Evolutionary conservation across 2,113 vertebrate genomes (phyloP).

Genomic region (Notarius quadriscutis): DNA sequence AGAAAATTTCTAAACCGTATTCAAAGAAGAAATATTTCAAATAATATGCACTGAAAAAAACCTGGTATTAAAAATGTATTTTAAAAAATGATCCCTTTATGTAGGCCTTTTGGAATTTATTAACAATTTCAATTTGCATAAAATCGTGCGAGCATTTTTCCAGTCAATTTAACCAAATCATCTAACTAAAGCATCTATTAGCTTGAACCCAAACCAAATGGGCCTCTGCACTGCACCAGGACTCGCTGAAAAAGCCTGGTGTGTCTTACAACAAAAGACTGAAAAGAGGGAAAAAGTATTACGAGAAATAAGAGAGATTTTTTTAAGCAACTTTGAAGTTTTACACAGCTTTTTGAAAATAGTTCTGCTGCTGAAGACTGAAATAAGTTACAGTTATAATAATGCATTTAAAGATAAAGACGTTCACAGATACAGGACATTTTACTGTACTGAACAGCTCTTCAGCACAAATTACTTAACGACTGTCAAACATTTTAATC

Average conservation of each 20-base stretch:
- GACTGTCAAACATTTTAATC: neutral
- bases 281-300: neutral
- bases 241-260: neutral
- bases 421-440: neutral
- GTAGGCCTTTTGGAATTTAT: slow-evolving; percentile 50
- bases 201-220: slow-evolving; percentile 43
- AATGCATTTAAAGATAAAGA: neutral
- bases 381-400: neutral
- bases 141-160: slow-evolving; percentile 54
- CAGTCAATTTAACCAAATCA: slow-evolving; percentile 56
- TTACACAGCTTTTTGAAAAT: neutral
- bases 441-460: neutral
- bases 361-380: neutral
- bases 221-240: slow-evolving; percentile 24
- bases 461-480: slow-evolving; percentile 19
- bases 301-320: neutral
- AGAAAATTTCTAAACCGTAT: neutral
- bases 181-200: slow-evolving; percentile 45
- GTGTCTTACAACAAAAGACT: slow-evolving; percentile 9
- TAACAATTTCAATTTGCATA: slow-evolving; percentile 59
- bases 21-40: slow-evolving; percentile 6
- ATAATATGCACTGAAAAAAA: neutral
- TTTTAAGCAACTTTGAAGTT: neutral
- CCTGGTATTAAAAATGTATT: neutral
- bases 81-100: neutral